These are phyloP conservation scores for Meloe dianella DNA, from an alignment of 2,888 invertebrate species.

Conservation along the genomic window DNA sequence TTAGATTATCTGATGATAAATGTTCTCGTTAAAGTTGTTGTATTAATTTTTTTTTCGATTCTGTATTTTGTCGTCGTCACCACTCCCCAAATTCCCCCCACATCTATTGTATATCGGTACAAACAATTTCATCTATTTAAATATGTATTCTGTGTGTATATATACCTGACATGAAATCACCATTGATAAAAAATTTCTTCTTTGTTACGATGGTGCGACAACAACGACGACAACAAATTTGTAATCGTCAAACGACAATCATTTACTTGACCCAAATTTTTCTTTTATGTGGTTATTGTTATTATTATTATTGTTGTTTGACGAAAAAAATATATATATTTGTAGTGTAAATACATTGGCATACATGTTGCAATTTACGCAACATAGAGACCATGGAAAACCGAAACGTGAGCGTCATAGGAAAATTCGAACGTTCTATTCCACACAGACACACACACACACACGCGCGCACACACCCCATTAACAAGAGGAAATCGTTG, in stretches of 20 bases:
- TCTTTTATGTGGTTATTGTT: slow-evolving; percentile 40
- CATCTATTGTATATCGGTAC: background rate
- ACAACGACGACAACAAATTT: slow-evolving; percentile 29
- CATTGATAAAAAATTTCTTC: slow-evolving; percentile 44
- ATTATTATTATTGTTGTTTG: slow-evolving; percentile 5
- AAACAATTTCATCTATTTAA: slow-evolving; percentile 6
- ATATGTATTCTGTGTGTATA: slow-evolving; percentile 22
- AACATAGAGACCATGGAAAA: background rate
- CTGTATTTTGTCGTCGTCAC: background rate
- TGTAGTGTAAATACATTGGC: background rate
- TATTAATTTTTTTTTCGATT: no score
- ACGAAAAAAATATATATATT: background rate
- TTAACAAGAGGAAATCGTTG: slow-evolving; percentile 19
- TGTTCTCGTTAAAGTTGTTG: background rate
- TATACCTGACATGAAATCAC: slow-evolving; percentile 47
- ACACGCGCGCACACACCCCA: no score
- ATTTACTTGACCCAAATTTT: slow-evolving; percentile 49
- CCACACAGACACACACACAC: background rate
- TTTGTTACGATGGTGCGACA: slow-evolving; percentile 36
- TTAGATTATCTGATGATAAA: background rate
- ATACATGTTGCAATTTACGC: background rate
- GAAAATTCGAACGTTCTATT: background rate
- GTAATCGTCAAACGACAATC: slow-evolving; percentile 43
- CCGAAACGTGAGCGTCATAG: slow-evolving; percentile 2
- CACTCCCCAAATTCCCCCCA: background rate